Percentiles rank a stretch among this genome's conserved stretches.
Evolutionary conservation across 2,888 invertebrate species (phyloP).

Genomic region (Ornithoptera alexandrae): DNA sequence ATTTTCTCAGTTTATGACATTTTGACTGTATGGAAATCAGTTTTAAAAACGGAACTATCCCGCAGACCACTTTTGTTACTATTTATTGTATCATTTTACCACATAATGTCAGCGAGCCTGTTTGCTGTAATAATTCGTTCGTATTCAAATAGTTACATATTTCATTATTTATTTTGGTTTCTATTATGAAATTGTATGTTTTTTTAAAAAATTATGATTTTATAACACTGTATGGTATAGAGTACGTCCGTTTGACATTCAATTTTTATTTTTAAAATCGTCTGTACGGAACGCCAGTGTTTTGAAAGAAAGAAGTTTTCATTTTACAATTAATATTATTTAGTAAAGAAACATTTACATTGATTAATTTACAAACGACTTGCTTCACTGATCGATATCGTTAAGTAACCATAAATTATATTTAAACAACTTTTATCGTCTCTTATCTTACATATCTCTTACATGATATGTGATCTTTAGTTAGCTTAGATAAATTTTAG

Average conservation of each 20-base stretch:
- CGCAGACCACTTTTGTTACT: neutral
- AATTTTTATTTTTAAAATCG: constrained; percentile 10
- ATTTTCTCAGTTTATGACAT: constrained; percentile 56
- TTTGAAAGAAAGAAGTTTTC: constrained; percentile 14
- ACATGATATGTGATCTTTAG: too few species aligned
- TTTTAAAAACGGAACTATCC: constrained; percentile 13
- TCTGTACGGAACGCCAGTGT: constrained; percentile 18
- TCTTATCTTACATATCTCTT: too few species aligned
- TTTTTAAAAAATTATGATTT: constrained; percentile 18
- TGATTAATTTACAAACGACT: too few species aligned
- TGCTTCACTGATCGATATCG: too few species aligned
- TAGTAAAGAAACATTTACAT: neutral
- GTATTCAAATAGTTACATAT: constrained; percentile 23
- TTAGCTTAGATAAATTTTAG: too few species aligned
- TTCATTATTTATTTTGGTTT: constrained; percentile 24
- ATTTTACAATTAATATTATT: neutral
- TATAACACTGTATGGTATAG: constrained; percentile 20
- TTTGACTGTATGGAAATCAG: constrained; percentile 55
- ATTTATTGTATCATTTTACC: constrained; percentile 13
- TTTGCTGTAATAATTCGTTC: constrained; percentile 13
- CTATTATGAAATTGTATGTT: constrained; percentile 25
- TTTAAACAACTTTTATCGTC: too few species aligned
- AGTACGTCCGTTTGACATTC: constrained; percentile 23
- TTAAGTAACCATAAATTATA: too few species aligned
- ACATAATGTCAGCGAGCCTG: constrained; percentile 16